Evolutionary conservation across 35 echinoderm and acorn worm genomes (phyloP), one percentile per base, ranked within the genome.

Genomic region (Patiria miniata): DNA sequence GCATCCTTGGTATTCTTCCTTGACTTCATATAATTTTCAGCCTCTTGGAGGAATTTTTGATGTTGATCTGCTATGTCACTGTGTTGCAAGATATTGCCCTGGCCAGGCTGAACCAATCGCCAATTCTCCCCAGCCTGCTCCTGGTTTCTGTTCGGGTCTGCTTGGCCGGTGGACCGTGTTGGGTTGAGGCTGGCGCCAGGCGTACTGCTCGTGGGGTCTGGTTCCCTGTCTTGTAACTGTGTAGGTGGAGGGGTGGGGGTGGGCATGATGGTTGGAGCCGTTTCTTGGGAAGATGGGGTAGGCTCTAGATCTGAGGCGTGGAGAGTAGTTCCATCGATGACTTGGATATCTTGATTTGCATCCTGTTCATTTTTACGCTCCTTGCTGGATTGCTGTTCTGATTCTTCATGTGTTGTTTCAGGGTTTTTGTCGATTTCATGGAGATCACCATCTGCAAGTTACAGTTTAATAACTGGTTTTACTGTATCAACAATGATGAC

Each of bases 301-400:
- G 85, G 85, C 38, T 78, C 65, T 7, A 87, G 30, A 87, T 87
- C 85, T 44, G 76, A 44, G 23, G 53, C 8, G 36, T 87, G 77
- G 33, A 87, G 23, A 1, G 85, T 87, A 29, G 85, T 87, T n/a
- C 85, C 85, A 79, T 87, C 85, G 36, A 87, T 87, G 12, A 87
- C 85, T 52, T 83, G 40, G 16, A 52, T 32, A 83, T 56, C 51
- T 52, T 5, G 39, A 26, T 52, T 36, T 59, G 19, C 18, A 33
- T 83, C 81, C 52, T 17, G 1, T 23, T 21, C 18, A 83, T 79
- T 32, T 8, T 81, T 38, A 22, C 28, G 78, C 18, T 32, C 9
- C 2, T 52, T 47, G 39, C 32, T 81, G 21, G 19, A 18, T 52
- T 14, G 10, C 28, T 40, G 78, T 36, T 47, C 65, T 73, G 26